Base-by-base conservation (phyloP, 2,888 invertebrate species). In the Cantharis flavilabris region DNA sequence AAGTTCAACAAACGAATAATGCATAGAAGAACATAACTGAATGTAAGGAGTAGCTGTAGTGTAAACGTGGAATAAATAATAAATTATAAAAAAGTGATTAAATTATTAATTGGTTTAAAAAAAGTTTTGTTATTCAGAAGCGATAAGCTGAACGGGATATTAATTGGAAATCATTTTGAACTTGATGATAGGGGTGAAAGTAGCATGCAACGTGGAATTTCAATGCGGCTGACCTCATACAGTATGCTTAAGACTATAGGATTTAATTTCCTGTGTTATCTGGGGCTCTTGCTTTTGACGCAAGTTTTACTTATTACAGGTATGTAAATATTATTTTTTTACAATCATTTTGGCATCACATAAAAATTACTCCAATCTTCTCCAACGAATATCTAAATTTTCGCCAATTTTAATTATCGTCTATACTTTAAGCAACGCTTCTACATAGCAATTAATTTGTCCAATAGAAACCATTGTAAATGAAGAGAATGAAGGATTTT, bases 191-290 rank as follows among this genome's bases (percentile, higher is more conserved):
- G 63, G 76, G 72, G 72, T 72, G 76, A 75, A 80, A 72, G 81
- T 76, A 81, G 78, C 82, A 79, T 81, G 80, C 77, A 79, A 82
- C 79, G 79, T 81, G 80, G 73, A 74, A 80, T 77, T 80, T 76
- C 80, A 80, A 82, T 81, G 84, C 84, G 82, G 83, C 83, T 84
- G 83, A 84, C 83, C 84, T 84, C 82, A 79, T 80, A 72, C 82
- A 83, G 82, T 79, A 85, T 85, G 84, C 82, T 83, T 80, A 79
- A 81, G 76, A 77, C 76, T 71, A 78, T 76, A 74, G 76, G 74
- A 62, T 76, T 79, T 76, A 80, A 80, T 81, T 81, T 81, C 75
- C 73, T 78, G 69, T 74, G 77, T 74, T 77, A 80, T 78, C 75
- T 80, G 69, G 81, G 71, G 73, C 76, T 80, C 72, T 75, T 80